A percentile compares a stretch with the other conserved stretches of the same genome.
These are phyloP conservation scores for Pongo pygmaeus DNA, from an alignment of 2,113 vertebrate genomes.

Conservation along the genomic window DNA sequence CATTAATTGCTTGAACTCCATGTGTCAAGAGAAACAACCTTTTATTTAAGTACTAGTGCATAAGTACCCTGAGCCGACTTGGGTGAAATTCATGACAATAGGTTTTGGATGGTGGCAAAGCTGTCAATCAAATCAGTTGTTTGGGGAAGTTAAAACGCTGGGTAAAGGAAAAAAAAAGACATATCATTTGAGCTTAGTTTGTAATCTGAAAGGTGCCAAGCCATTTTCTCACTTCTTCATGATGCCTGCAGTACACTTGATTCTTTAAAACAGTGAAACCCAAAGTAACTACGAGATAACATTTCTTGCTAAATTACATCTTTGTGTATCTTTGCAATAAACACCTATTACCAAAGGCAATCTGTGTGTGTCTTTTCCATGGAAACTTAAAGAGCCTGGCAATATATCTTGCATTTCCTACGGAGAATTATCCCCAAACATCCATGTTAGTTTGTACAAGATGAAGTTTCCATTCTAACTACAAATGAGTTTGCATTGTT, in stretches of 20 bases:
- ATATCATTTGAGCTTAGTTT: neutral
- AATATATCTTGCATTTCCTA: slow-evolving; percentile 23
- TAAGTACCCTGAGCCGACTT: neutral
- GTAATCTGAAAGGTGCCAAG: neutral
- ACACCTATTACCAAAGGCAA: slow-evolving; percentile 46
- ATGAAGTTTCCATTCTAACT: slow-evolving; percentile 41
- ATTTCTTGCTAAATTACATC: slow-evolving; percentile 25
- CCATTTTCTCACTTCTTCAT: neutral
- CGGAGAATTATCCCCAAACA: slow-evolving; percentile 42
- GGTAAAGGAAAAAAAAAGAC: neutral
- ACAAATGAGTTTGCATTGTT: slow-evolving; percentile 38
- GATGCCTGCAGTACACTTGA: neutral
- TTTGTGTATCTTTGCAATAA: slow-evolving; percentile 7
- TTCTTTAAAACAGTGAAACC: neutral
- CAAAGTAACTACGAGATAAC: neutral
- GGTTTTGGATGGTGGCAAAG: neutral
- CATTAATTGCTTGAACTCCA: neutral
- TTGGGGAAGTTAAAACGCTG: neutral
- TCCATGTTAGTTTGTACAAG: neutral
- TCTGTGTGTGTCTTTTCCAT: neutral
- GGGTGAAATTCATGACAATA: neutral
- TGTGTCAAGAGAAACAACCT: neutral
- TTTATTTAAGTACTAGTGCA: neutral
- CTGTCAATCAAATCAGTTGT: neutral
- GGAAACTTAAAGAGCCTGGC: neutral